Evolutionary conservation across 2,888 invertebrate genomes (phyloP), one percentile per base, ranked within the genome.

Genomic region (Tuta absoluta): DNA sequence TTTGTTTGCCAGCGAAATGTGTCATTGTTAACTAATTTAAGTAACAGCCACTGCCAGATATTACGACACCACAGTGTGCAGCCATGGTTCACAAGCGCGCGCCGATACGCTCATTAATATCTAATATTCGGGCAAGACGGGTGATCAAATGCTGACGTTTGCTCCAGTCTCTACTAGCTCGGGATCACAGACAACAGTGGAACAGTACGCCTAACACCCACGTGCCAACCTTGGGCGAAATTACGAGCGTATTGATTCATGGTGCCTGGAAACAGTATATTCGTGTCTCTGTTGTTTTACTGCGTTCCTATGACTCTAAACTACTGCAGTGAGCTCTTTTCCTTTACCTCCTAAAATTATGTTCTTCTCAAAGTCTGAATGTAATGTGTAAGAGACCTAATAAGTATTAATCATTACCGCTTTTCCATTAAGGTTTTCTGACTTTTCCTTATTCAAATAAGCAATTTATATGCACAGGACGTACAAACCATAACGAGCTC

Each of bases 11-110:
- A 91, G 89, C 86, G 79, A 91, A 86, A 90, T 91, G 91, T 91
- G 91, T 91, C 91, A 91, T 91, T 91, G 91, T 91, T 91, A 91
- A 91, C 91, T 91, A 91, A 91, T 90, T 89, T 90, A 87, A 91
- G 91, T 89, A 88, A 89, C 89, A 80, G 72, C 85, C 80, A 80
- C 81, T 87, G 91, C 91, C 91, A 91, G 89, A 81, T 85, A 84
- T 91, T 91, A 88, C 91, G 85, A 87, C 85, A 90, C 73, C 68
- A 62, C 69, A 71, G 74, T 72, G 74, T 75, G 77, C 80, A 77
- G 73, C 74, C 74, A 74, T 70, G 74, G 75, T 74, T 73, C 75
- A 74, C 71, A 74, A 72, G 72, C 75, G 76, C 80, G 51, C 80
- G 51, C 76, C 76, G 75, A 81, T 80, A 75, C 73, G 73, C 74